Evolutionary conservation across 2,888 invertebrate species (phyloP).

Genomic region (Drosophila borborema): DNA sequence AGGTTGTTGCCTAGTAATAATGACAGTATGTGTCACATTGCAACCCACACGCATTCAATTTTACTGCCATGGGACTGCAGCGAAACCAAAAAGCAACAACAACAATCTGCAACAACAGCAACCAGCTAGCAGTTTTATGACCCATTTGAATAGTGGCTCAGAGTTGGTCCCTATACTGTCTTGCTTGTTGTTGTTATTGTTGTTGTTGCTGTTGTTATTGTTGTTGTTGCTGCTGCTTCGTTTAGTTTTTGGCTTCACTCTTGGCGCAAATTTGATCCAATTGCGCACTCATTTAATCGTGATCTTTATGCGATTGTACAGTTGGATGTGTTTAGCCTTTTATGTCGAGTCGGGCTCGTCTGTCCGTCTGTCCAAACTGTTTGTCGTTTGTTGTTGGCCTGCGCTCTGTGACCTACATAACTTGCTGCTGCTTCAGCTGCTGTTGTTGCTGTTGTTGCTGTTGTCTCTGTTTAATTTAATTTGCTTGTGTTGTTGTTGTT

Average conservation of each 20-base stretch:
- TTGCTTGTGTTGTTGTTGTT: conserved; percentile 37
- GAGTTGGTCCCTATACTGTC: conserved; percentile 20
- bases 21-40: conserved; percentile 83
- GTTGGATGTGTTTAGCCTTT: conserved; percentile 82
- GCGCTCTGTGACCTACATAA: conserved; percentile 71
- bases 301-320: conserved; percentile 82
- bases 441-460: conserved; percentile 31
- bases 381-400: conserved; percentile 45
- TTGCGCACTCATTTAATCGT: conserved; percentile 82
- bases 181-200: conserved; percentile 24
- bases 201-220: conserved; percentile 39
- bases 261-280: conserved; percentile 83
- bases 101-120: conserved; percentile 32
- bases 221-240: conserved; percentile 43
- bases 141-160: conserved; percentile 65
- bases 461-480: conserved; percentile 59
- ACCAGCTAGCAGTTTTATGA: conserved; percentile 67
- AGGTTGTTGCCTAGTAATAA: conserved; percentile 81
- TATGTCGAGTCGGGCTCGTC: conserved; percentile 65
- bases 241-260: conserved; percentile 64
- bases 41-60: conserved; percentile 83
- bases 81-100: conserved; percentile 18
- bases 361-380: conserved; percentile 19
- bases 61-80: conserved; percentile 56
- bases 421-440: conserved; percentile 41